Evolutionary conservation across 2,888 invertebrate genomes (phyloP), one percentile per base, ranked within the genome.

Genomic region (Ormyrus pomaceus): DNA sequence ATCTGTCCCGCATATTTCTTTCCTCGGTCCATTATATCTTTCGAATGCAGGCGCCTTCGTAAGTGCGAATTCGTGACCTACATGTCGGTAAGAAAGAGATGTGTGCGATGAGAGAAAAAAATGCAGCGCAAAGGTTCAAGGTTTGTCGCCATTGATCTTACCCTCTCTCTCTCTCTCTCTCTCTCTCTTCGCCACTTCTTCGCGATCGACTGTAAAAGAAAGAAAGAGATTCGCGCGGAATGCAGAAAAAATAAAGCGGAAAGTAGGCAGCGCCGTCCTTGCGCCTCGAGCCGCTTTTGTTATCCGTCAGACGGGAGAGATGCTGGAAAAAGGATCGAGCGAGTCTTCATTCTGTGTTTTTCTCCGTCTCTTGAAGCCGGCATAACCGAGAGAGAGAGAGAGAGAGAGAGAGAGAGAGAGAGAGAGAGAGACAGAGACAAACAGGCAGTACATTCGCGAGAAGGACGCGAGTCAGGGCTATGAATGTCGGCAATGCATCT

Each of bases 121-220:
- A 70, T 70, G 64, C 71, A 11, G 64, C 77, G 65, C 58, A 77
- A 77, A 77, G 65, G 77, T 77, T 70, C 77, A 77, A 77, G 77
- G 77, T 56, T 48, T 56, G 46, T 19, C 10, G 13, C 11, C 77
- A 77, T 77, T 77, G 77, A 77, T 77, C 70, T 69, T 46, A 45
- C 1, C 10, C 50, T 45, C 34, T 6, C n/a, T 64, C 48, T 51
- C 68, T 55, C 4, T 13, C 68, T n/a, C 34, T 55, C 19, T 5
- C 46, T 55, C 56, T 19, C 34, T 34, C 34, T 34, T 34, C 34
- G 34, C 34, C 34, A 34, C 34, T 34, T 34, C 34, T 34, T 45
- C 11, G 46, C 56, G 56, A 58, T 69, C 69, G 56, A 69, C 13
- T 45, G 45, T 51, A 64, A 51, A 46, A 64, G 55, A 55, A 53